Evolutionary conservation across 2,888 invertebrate genomes (phyloP).

Genomic region (Ectemnius continuus): DNA sequence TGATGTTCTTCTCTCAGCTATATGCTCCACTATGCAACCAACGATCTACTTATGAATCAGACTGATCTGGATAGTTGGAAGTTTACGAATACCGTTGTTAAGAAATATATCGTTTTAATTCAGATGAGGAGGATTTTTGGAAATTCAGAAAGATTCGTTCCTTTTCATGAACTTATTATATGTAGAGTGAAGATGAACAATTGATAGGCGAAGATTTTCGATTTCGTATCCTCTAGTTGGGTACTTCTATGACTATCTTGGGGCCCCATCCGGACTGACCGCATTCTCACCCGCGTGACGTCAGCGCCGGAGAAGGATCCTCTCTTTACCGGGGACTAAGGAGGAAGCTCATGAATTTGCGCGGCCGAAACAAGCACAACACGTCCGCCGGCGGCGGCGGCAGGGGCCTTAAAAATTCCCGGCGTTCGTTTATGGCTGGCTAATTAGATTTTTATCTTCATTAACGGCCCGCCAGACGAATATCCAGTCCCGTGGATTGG

Average conservation of each 20-base stretch:
- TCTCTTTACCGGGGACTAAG: slow-evolving; percentile 52
- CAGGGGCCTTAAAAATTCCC: slow-evolving; percentile 66
- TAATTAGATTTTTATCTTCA: slow-evolving; percentile 72
- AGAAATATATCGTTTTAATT: too few species aligned
- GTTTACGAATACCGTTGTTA: too few species aligned
- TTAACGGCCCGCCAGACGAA: slow-evolving; percentile 52
- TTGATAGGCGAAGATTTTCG: slow-evolving; percentile 48
- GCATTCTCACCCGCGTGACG: slow-evolving; percentile 65
- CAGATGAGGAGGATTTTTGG: too few species aligned
- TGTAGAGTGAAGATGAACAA: too few species aligned
- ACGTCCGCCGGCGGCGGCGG: slow-evolving; percentile 37
- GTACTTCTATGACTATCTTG: slow-evolving; percentile 59
- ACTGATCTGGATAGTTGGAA: too few species aligned
- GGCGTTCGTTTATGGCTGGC: slow-evolving; percentile 66
- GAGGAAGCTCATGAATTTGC: slow-evolving; percentile 63
- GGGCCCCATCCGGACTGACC: slow-evolving; percentile 63
- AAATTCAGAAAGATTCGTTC: too few species aligned
- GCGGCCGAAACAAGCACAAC: slow-evolving; percentile 42
- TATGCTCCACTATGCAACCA: background rate
- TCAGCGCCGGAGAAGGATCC: slow-evolving; percentile 60
- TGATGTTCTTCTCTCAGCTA: background rate
- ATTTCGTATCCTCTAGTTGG: slow-evolving; percentile 43
- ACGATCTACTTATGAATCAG: too few species aligned
- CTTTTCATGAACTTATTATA: too few species aligned
- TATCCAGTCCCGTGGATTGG: slow-evolving; percentile 18